Evolutionary conservation across 2,113 vertebrate species (phyloP), one percentile per base, ranked within the genome.

Genomic region (Daphoenositta chrysoptera): DNA sequence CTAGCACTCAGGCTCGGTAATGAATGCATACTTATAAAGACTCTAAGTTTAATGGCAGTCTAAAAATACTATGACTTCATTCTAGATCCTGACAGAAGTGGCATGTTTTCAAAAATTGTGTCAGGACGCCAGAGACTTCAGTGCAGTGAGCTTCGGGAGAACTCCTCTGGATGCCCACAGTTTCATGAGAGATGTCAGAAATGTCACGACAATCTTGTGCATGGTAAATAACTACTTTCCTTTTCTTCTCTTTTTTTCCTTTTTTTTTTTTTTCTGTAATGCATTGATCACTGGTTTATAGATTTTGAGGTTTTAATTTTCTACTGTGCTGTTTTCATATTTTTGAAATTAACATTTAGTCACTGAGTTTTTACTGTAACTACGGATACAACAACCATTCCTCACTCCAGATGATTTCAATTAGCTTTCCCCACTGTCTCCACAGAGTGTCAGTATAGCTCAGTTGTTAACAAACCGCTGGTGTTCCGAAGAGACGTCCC

Each of bases 161-260:
- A 99, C 97, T 97, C 98, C 11, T 98, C 98, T 11, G 98, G 98
- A 97, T 99, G 99, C 91, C 98, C 98, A 89, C 97, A 98, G 80
- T 98, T 99, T 63, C 98, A 98, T 39, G 95, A 89, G 82, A 98
- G 97, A 96, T 99, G 99, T 94, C 98, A 98, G 83, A 93, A 97
- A 83, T 99, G 99, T 83, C 98, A 99, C 95, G 98, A 98, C 82
- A 92, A 98, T 35, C 89, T 99, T 78, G 94, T 98, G 90, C 97
- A 97, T 69, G 99, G 99, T 99, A 98, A 98, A 72, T 50, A 54
- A 28, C 39, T 48, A 31, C 73, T 95, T 97, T 96, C 28, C 2
- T 23, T 24, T 6, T 1, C 39, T 40, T 44, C 17, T 48, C 33
- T 5, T 15, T 8, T 16, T 15, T 73, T 91, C 39, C 70, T 18